Conservation (phyloP, 1,140 invertebrate genomes). For the Cydia splendana region DNA sequence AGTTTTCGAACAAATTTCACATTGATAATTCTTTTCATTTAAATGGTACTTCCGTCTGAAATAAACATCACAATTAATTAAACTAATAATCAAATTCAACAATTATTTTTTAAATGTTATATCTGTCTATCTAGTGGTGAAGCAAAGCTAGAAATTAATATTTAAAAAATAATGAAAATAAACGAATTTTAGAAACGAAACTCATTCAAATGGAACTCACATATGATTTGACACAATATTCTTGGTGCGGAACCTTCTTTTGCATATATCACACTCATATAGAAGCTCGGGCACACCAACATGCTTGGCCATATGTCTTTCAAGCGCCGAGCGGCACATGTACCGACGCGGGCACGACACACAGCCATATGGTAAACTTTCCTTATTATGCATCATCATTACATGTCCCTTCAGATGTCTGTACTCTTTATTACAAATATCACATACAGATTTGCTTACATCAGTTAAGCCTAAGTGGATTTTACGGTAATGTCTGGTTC, state of each 20-base stretch:
- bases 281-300: conserved; percentile 33
- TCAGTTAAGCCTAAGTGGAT: conserved; percentile 61
- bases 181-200: no score
- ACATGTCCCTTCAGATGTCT: background rate
- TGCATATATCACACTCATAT: conserved; percentile 50
- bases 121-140: no score
- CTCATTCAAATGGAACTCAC: conserved; percentile 33
- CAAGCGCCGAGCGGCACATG: conserved; percentile 1
- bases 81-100: no score
- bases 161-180: no score
- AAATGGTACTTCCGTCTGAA: conserved; percentile 66
- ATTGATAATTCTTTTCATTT: conserved; percentile 64
- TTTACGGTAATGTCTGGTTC: conserved; percentile 55
- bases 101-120: no score
- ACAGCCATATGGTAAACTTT: conserved; percentile 39
- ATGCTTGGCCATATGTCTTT: conserved; percentile 3
- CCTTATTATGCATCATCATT: background rate
- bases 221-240: conserved; percentile 52
- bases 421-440: conserved; percentile 61
- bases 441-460: conserved; percentile 55
- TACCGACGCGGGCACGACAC: conserved; percentile 37
- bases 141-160: no score
- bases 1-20: conserved; percentile 70
- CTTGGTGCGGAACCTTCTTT: conserved; percentile 52
- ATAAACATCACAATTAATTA: conserved; percentile 26